Evolutionary conservation across 2,797 vertebrate species (phyloP).

Genomic region (Remorina albescens): DNA sequence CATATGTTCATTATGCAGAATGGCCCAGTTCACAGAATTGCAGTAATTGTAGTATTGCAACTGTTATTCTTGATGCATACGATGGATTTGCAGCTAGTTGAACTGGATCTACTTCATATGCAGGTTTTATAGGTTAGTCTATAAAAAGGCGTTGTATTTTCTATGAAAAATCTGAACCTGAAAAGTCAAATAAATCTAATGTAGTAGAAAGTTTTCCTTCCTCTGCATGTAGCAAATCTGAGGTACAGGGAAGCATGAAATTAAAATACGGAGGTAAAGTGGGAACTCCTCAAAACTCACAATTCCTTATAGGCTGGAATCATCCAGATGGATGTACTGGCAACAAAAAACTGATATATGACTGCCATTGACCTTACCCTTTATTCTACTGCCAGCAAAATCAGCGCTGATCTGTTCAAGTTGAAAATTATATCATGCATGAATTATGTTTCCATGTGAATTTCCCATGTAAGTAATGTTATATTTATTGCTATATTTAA

Average conservation of each 20-base stretch:
- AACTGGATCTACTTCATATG: background rate
- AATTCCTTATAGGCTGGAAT: too few species aligned
- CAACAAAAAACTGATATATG: background rate
- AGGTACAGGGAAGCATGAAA: background rate
- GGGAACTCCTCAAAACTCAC: too few species aligned
- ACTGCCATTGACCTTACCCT: background rate
- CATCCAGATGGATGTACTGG: background rate
- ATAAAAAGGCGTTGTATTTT: background rate
- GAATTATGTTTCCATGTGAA: background rate
- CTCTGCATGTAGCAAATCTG: background rate
- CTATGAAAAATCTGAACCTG: background rate
- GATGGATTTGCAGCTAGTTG: background rate
- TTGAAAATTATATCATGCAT: conserved; percentile 16
- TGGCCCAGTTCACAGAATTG: background rate
- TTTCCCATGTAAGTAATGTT: conserved; percentile 1
- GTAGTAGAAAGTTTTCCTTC: background rate
- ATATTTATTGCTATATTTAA: background rate
- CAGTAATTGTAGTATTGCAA: background rate
- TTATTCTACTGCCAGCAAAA: background rate
- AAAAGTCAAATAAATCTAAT: background rate
- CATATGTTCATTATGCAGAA: background rate
- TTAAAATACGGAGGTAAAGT: background rate
- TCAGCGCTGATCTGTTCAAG: background rate
- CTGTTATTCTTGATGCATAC: background rate
- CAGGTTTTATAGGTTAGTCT: background rate